Evolutionary conservation across 2,888 invertebrate species (phyloP), one percentile per base, ranked within the genome.

Genomic region (Chalcosyrphus nemorum): DNA sequence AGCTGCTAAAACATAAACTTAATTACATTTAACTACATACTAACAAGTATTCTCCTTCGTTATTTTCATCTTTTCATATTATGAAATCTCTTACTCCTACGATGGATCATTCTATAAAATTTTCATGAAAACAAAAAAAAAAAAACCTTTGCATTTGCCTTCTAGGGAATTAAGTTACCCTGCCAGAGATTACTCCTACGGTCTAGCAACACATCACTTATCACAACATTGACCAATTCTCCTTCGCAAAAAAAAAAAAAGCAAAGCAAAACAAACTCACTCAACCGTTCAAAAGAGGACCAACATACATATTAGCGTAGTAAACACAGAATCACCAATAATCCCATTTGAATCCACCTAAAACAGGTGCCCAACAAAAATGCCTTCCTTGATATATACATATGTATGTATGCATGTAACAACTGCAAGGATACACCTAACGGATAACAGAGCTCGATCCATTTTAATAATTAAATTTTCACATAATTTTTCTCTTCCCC

Each of bases 401-500:
- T n/a, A n/a, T n/a, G n/a, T n/a, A n/a, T n/a, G n/a, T n/a, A n/a
- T n/a, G n/a, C n/a, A n/a, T n/a, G n/a, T n/a, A n/a, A n/a, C n/a
- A 50, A 52, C 52, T 71, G 35, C 35, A 59, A 19, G 59, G 13
- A 45, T 11, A 21, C 24, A 29, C 38, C 43, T 52, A 17, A 24
- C 50, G 70, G 70, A 63, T 45, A 59, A 52, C 52, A 13, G 29
- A 54, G 52, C 61, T 54, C 59, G 72, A 61, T 77, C 65, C 66
- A 66, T 78, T 65, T 82, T 68, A 82, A 82, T 82, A 72, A 82
- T 78, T 82, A 82, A 82, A 78, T 74, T 57, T 63, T 61, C 72
- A 52, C 61, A 66, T 77, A 50, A 50, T 59, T 66, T 76, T 76
- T 66, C 38, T 15, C 35, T 15, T 6, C 11, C 7, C 24, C 11